Evolutionary conservation across 2,797 vertebrate species (phyloP), one percentile per base, ranked within the genome.

Genomic region (Danio kyathit): DNA sequence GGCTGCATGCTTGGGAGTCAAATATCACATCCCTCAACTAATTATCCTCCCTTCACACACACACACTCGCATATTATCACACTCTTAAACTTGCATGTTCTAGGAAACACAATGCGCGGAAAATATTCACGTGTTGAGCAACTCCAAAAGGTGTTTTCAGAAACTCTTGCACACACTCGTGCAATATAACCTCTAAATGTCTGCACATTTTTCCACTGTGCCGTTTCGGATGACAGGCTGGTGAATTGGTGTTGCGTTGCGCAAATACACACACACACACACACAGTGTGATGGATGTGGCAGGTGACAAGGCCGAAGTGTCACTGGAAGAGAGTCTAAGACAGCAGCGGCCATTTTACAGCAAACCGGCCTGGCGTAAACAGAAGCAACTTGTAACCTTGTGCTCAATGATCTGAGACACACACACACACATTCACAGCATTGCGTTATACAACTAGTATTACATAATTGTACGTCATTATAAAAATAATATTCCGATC

Each of bases 1-100:
- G 80, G 80, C 81, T 74, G 76, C 76, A 77, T 86, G 60, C 14
- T n/a, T 67, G 83, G 86, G 56, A 82, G 83, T 84, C 77, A 72
- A 61, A 79, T 76, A 44, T 79, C 51, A 82, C 40, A 82, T 43
- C 10, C 43, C 66, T 64, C 48, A 76, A 76, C 56, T 61, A 77
- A 82, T 61, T 70, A 56, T 64, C 51, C 51, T 70, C 56, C 51
- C 72, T 56, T 43, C 59, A 76, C 49, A 44, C 52, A 65, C 17
- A 79, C 72, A 64, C 51, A 60, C 67, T 51, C 57, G n/a, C 64
- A 59, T 43, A 77, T 46, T n/a, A 44, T 59, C 49, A 59, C 69
- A 67, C 49, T 51, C 16, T 48, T 19, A 72, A 49, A 79, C 75
- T 61, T 41, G n/a, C 63, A 74, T 67, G 40, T 84, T 80, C 75